Percentiles rank a stretch among this genome's conserved stretches.
Conservation (phyloP, 1,140 invertebrate species). For the Hestina assimilis region DNA sequence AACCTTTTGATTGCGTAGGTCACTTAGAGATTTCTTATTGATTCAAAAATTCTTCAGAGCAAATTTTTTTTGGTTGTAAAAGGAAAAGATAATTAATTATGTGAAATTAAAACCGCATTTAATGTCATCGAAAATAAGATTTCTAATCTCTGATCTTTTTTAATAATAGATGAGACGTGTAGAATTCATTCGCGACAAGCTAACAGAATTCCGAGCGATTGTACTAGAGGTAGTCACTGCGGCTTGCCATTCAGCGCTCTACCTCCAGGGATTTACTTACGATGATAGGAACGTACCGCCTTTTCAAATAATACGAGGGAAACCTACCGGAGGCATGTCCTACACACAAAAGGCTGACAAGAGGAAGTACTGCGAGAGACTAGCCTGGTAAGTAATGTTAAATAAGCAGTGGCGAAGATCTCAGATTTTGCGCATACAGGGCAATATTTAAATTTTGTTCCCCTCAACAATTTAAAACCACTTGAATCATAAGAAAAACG, state of each 20-base stretch:
- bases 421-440: too few species aligned
- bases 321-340: constrained; percentile 83
- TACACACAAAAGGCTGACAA: constrained; percentile 92
- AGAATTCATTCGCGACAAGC: constrained; percentile 74
- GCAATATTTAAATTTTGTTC: too few species aligned
- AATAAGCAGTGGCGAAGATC: not conserved
- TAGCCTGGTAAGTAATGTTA: constrained; percentile 67
- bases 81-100: too few species aligned
- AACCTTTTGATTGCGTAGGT: too few species aligned
- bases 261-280: constrained; percentile 85
- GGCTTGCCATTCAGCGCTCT: constrained; percentile 85
- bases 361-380: constrained; percentile 83
- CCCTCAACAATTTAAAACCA: too few species aligned
- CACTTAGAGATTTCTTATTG: too few species aligned
- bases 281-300: constrained; percentile 81
- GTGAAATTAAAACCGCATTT: too few species aligned
- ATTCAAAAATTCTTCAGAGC: too few species aligned
- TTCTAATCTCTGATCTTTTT: too few species aligned
- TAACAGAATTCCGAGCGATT: constrained; percentile 81
- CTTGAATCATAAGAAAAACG: too few species aligned
- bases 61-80: too few species aligned
- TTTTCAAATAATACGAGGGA: constrained; percentile 69
- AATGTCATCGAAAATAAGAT: too few species aligned
- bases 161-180: constrained; percentile 73
- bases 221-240: constrained; percentile 82